Evolutionary conservation across 2,113 vertebrate species (phyloP).

Genomic region (Leucopternis melanops): DNA sequence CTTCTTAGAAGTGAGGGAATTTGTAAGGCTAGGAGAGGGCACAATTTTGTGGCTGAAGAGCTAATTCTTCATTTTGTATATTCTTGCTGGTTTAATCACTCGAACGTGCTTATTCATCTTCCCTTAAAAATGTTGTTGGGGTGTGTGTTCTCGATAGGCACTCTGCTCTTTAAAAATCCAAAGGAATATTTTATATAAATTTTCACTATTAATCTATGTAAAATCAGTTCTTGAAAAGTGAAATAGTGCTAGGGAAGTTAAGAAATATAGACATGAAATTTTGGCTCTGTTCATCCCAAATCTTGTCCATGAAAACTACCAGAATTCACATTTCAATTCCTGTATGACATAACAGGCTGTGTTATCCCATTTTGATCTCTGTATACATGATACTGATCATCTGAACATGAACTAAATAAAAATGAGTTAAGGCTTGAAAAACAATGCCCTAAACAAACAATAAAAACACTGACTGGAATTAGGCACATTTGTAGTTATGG

Average conservation of each 20-base stretch:
- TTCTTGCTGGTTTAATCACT: not conserved
- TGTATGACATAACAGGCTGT: not conserved
- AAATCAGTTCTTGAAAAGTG: not conserved
- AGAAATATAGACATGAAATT: not conserved
- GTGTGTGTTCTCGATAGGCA: not conserved
- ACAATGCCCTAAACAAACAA: not conserved
- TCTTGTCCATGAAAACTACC: not conserved
- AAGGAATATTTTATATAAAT: not conserved
- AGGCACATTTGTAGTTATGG: not conserved
- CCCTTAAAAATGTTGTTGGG: not conserved
- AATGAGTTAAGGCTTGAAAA: not conserved
- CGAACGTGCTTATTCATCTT: not conserved
- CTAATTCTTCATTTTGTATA: not conserved
- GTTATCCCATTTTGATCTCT: not conserved
- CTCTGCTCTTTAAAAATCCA: not conserved
- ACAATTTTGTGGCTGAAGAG: not conserved
- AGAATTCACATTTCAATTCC: not conserved
- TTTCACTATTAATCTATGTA: not conserved
- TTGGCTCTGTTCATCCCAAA: not conserved
- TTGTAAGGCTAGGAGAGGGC: not conserved
- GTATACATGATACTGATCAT: not conserved
- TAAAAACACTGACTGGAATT: not conserved
- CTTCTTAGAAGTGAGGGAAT: not conserved
- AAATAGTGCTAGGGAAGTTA: not conserved
- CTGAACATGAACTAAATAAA: not conserved